These are phyloP conservation scores for Urophycis tenuis DNA, from an alignment of 2,797 vertebrate species.

Conservation along the genomic window DNA sequence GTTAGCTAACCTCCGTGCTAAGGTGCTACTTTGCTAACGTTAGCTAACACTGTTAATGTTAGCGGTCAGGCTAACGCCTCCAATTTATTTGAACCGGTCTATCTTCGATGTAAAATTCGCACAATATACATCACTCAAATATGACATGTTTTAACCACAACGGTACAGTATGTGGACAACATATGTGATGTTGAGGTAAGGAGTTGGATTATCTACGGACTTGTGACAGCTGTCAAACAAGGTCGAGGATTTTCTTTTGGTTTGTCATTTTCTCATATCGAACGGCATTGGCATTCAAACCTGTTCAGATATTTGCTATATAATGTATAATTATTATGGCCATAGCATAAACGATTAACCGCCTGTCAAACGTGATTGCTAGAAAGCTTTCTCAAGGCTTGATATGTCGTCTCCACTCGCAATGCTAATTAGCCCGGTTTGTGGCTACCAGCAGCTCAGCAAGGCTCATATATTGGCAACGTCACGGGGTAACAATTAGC, in stretches of 20 bases:
- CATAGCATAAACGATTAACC: neutral
- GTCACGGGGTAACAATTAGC: constrained; percentile 76
- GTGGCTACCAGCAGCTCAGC: constrained; percentile 59
- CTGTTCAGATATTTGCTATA: neutral
- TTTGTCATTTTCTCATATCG: constrained; percentile 10
- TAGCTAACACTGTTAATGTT: constrained; percentile 52
- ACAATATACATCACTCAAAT: neutral
- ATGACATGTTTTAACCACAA: neutral
- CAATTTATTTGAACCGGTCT: constrained; percentile 19
- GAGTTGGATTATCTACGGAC: constrained; percentile 24
- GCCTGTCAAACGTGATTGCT: constrained; percentile 36
- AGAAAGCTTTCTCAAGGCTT: constrained; percentile 38
- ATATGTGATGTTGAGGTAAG: neutral
- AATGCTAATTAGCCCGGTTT: constrained; percentile 33
- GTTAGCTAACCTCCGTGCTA: constrained; percentile 59
- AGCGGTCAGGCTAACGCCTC: constrained; percentile 41
- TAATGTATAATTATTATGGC: neutral
- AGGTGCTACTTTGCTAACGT: constrained; percentile 52
- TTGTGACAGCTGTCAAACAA: constrained; percentile 71
- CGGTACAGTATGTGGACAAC: neutral
- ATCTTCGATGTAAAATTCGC: neutral
- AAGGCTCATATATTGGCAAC: constrained; percentile 59
- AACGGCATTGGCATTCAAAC: neutral
- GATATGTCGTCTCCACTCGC: constrained; percentile 38
- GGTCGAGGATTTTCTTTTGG: constrained; percentile 46